Conservation (phyloP, 1,140 invertebrate genomes). For the Saxidomus purpurata region DNA sequence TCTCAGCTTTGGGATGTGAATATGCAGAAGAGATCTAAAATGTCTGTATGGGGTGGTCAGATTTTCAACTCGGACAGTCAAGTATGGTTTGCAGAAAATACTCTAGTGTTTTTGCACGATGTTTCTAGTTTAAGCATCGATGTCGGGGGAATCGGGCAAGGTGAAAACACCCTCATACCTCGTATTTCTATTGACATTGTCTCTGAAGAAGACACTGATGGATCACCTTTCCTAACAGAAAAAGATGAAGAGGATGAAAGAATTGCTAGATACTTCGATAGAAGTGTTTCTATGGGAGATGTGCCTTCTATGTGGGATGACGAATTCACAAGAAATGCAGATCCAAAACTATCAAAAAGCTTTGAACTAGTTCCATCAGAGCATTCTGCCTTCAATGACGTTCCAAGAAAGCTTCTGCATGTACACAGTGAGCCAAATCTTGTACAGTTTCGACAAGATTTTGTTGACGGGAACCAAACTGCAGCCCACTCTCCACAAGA, state of each 20-base stretch:
- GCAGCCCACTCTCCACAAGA: slow-evolving; percentile 66
- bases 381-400: slow-evolving; percentile 78
- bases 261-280: slow-evolving; percentile 52
- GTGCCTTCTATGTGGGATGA: slow-evolving; percentile 66
- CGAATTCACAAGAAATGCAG: slow-evolving; percentile 7
- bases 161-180: slow-evolving; percentile 72
- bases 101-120: slow-evolving; percentile 35
- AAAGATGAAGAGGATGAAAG: slow-evolving; percentile 44
- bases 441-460: slow-evolving; percentile 51
- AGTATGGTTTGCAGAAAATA: slow-evolving; percentile 46
- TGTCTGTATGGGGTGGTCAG: slow-evolving; percentile 51
- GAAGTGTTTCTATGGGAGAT: slow-evolving; percentile 71
- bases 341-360: slow-evolving; percentile 70
- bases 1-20: slow-evolving; percentile 77
- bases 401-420: slow-evolving; percentile 76
- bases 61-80: slow-evolving; percentile 32
- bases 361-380: slow-evolving; percentile 79
- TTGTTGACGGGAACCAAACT: slow-evolving; percentile 27
- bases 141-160: not conserved
- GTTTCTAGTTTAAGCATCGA: not conserved
- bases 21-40: slow-evolving; percentile 68
- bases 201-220: slow-evolving; percentile 62
- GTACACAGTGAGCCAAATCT: slow-evolving; percentile 77
- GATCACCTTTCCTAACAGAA: slow-evolving; percentile 61
- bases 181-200: slow-evolving; percentile 72